Conservation (phyloP, 2,797 vertebrate genomes). For the Vipera latastei region DNA sequence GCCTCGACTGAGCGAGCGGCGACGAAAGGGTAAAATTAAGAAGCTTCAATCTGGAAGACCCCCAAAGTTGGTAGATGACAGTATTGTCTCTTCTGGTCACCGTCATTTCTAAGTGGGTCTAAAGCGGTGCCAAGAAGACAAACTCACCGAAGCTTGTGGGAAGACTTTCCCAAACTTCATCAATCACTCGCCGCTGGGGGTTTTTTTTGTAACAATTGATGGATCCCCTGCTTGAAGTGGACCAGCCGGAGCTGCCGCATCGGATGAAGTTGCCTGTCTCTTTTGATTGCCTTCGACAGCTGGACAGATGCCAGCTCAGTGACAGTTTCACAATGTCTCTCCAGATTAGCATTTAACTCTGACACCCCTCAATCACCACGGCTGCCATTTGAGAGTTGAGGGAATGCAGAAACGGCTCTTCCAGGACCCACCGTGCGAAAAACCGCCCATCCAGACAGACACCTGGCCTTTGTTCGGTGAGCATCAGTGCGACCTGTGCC, state of each 20-base stretch:
- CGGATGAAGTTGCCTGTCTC: constrained; percentile 21
- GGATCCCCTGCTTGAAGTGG: background rate
- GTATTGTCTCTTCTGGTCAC: background rate
- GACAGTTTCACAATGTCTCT: constrained; percentile 26
- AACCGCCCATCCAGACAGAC: constrained; percentile 3
- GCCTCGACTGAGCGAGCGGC: rapidly evolving
- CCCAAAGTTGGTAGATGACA: background rate
- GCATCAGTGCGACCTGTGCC: background rate
- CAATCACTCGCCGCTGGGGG: constrained; percentile 13
- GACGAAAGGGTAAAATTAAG: background rate
- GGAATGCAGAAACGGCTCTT: constrained; percentile 34
- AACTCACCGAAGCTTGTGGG: background rate
- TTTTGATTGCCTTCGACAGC: constrained; percentile 37
- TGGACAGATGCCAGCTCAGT: constrained; percentile 43
- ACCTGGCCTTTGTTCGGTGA: background rate
- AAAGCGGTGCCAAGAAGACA: background rate
- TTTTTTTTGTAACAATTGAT: rapidly evolving
- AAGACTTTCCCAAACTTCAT: background rate
- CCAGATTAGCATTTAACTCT: constrained; percentile 33
- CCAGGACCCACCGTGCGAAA: background rate
- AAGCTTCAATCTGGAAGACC: background rate
- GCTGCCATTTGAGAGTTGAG: constrained; percentile 13
- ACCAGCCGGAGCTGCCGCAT: background rate
- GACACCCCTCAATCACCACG: constrained; percentile 41
- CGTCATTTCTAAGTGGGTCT: background rate